Evolutionary conservation across 2,113 vertebrate species (phyloP), one percentile per base, ranked within the genome.

Genomic region (Rostratula benghalensis): DNA sequence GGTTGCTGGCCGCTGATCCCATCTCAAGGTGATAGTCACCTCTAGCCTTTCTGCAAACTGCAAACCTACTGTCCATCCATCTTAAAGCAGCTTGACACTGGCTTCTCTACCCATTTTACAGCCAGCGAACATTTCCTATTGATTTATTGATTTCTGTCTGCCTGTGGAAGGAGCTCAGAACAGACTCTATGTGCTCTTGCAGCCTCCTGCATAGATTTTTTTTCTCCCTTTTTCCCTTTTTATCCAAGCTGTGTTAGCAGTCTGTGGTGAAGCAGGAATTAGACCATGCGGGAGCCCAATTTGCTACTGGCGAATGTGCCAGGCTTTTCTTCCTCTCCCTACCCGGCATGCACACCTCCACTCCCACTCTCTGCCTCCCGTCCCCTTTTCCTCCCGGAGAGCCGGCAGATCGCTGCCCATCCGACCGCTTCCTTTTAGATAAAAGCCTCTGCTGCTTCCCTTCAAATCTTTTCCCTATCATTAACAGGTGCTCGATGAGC

Each of bases 131-230:
- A 98, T 98, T 99, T 98, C 98, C 98, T 98, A 99, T 99, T 99
- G 99, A 99, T 99, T 99, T 99, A 99, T 99, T 99, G 99, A 99
- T 99, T 98, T 96, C 97, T 98, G 98, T 98, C 99, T 99, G 98
- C 98, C 98, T 98, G 98, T 98, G 98, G 98, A 98, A 98, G 98
- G 98, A 98, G 97, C 97, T 98, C 97, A 85, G 98, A 98, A 98
- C 98, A 98, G 98, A 98, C 98, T 98, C 98, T 97, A 98, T 98
- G 98, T 98, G 97, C 98, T 98, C 97, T 98, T 98, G 96, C 96
- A 96, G 97, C 96, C 96, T 98, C 97, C 97, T 96, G 97, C 98
- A 98, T 99, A 98, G 98, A 98, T 99, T 98, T 98, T 98, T 98
- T 98, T 98, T 95, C 96, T 97, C 98, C 96, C 97, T 96, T 98